Base-by-base conservation (phyloP, 2,113 vertebrate genomes). In the Pseudopodoces humilis region DNA sequence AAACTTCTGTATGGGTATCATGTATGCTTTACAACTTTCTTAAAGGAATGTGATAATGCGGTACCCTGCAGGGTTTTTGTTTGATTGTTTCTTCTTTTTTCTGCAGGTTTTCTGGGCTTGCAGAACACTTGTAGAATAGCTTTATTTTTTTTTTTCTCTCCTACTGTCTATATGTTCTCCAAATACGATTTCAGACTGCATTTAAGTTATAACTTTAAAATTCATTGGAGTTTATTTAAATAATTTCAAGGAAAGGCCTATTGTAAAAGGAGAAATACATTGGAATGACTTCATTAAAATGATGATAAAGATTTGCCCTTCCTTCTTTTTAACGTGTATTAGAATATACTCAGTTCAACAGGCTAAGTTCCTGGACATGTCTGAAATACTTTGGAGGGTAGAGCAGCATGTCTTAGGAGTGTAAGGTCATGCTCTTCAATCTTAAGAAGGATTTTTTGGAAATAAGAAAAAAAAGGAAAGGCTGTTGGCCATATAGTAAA, bases 191-290 rank as follows among this genome's bases (percentile, higher is more conserved):
- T 89, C 6, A 79, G 80, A n/a, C 39, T 60, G 41, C 81, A 55
- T 94, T 94, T 60, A 64, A 82, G n/a, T 88, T 91, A 69, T 30
- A 87, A 35, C 60, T 72, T 94, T 94, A 25, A 84, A 92, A 35
- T 94, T 86, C 1, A 6, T 87, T 4, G 7, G 18, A 80, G 35
- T 72, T 88, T 28, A 85, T 82, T 96, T 96, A 70, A 92, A 79
- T 94, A 30, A 81, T 53, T 96, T 87, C n/a, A 94, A 72, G 44
- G 43, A 91, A 88, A 92, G 31, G 21, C 33, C 25, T 56, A 5
- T 44, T 90, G 11, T 86, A 65, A 81, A 91, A 46, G 62, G 35
- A 56, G 27, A 71, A 95, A 56, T 41, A 39, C 5, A 30, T 13
- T 15, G 18, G 23, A 39, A 65, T 43, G 4, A 28, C 18, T 70